Conservation (phyloP, 2,113 vertebrate genomes). For the Panthera tigris region DNA sequence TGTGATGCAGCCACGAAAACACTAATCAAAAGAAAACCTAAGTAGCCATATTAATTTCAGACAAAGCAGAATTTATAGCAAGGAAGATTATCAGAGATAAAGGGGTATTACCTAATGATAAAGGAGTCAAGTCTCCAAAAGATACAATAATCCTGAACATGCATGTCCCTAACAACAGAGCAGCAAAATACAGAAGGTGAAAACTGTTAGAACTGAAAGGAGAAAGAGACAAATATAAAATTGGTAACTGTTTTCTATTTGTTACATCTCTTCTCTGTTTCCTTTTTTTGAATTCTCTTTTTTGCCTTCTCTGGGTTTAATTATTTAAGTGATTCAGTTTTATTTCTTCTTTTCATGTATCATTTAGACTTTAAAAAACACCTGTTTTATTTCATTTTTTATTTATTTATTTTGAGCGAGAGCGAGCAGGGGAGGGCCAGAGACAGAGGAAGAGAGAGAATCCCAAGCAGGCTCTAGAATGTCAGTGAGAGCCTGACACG, state of each 20-base stretch:
- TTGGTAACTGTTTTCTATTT: not conserved
- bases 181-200: not conserved
- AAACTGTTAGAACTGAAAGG: not conserved
- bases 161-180: not conserved
- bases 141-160: not conserved
- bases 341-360: not conserved
- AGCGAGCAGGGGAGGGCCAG: no score
- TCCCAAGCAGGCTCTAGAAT: no score
- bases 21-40: not conserved
- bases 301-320: not conserved
- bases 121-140: not conserved
- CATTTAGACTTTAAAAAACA: not conserved
- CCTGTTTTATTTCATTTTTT: no score
- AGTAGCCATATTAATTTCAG: not conserved
- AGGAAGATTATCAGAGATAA: not conserved
- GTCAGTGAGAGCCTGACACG: no score
- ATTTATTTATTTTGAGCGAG: no score
- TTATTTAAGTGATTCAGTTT: not conserved
- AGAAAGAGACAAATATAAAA: not conserved
- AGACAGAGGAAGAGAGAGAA: no score
- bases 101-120: not conserved
- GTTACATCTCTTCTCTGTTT: not conserved
- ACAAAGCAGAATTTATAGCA: not conserved
- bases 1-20: no score
- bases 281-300: not conserved